Evolutionary conservation across 1,140 invertebrate genomes (phyloP).

Genomic region (Lordiphosa mommai): DNA sequence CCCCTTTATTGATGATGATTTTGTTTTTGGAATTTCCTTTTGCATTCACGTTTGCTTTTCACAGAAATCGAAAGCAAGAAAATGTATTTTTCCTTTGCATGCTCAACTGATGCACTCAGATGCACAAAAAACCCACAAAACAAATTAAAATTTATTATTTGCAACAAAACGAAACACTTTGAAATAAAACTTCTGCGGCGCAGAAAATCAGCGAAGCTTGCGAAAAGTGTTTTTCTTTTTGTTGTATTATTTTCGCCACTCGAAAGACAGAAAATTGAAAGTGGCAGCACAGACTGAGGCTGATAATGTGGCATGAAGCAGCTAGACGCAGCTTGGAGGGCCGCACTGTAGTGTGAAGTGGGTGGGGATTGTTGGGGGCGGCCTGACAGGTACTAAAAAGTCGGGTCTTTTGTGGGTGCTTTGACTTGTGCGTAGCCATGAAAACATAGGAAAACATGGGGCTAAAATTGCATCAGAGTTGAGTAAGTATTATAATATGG

Average conservation of each 20-base stretch:
- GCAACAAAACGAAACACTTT: constrained; percentile 61
- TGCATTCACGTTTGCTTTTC: constrained; percentile 11
- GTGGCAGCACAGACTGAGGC: constrained; percentile 39
- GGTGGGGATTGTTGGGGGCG: constrained; percentile 33
- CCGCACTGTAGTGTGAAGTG: constrained; percentile 63
- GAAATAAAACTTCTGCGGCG: constrained; percentile 40
- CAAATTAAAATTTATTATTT: constrained; percentile 71
- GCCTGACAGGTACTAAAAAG: constrained; percentile 31
- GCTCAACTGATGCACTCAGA: constrained; percentile 66
- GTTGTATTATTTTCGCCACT: constrained; percentile 24
- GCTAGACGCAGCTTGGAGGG: neutral
- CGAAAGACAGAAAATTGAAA: constrained; percentile 40
- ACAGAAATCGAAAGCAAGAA: constrained; percentile 54
- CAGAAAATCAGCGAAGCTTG: constrained; percentile 64
- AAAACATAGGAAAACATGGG: neutral
- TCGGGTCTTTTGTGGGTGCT: constrained; percentile 49
- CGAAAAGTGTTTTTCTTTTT: constrained; percentile 53
- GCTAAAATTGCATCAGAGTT: constrained; percentile 35
- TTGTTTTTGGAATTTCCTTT: neutral
- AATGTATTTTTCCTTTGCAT: constrained; percentile 45
- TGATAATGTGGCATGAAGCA: constrained; percentile 54
- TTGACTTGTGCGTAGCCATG: constrained; percentile 35
- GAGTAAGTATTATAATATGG: constrained; percentile 7
- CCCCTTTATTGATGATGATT: neutral
- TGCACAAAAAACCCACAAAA: constrained; percentile 52